A percentile compares a stretch with the other conserved stretches of the same genome.
phyloP scores from a whole-genome alignment of 2,113 vertebrate species.

The Podiceps cristatus region DNA sequence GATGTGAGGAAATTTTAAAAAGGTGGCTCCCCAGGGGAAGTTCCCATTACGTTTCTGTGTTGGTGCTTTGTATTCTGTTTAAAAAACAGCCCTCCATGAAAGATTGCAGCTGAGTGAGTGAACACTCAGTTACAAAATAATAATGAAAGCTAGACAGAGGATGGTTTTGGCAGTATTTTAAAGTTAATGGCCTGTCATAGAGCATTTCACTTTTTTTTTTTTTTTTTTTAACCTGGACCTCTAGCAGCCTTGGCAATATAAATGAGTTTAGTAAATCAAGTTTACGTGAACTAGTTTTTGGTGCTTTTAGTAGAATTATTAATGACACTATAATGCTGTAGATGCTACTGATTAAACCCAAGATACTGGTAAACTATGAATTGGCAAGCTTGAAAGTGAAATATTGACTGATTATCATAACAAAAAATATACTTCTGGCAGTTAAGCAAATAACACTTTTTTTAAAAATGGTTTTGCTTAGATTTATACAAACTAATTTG shows the following conservation, averaged over 20 bases:
- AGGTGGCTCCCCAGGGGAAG: slow-evolving; percentile 12
- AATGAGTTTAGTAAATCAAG: background rate
- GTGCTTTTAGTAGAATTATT: background rate
- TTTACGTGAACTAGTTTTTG: background rate
- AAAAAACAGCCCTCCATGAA: background rate
- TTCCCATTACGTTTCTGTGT: background rate
- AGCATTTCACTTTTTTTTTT: background rate
- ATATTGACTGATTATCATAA: background rate
- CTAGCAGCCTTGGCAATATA: background rate
- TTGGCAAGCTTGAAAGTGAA: background rate
- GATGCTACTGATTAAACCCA: background rate
- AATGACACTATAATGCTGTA: background rate
- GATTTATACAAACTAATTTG: background rate
- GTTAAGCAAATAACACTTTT: background rate
- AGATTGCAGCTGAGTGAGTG: background rate
- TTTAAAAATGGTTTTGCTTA: background rate
- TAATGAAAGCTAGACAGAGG: background rate
- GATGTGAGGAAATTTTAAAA: slow-evolving; percentile 33
- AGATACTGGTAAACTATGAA: background rate
- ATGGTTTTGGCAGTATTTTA: background rate
- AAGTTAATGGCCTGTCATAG: background rate
- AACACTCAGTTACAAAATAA: background rate
- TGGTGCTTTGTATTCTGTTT: background rate
- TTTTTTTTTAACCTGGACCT: background rate
- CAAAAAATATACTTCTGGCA: background rate